Conservation (phyloP, 2,888 invertebrate genomes). For the Morinoia aosen region DNA sequence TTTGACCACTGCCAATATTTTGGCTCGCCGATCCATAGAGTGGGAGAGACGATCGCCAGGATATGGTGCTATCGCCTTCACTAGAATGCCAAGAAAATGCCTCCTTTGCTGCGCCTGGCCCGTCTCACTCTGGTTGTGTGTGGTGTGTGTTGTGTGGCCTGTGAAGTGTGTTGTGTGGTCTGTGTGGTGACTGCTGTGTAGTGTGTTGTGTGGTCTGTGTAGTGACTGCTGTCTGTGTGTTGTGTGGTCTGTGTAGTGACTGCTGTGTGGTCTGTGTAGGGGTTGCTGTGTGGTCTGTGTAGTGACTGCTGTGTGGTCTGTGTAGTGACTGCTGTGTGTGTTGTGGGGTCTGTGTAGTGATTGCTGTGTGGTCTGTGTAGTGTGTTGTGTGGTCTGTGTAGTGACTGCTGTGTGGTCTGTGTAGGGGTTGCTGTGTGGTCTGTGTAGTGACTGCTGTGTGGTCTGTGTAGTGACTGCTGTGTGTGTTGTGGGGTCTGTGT, state of each 20-base stretch:
- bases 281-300: neutral
- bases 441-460: too few species aligned
- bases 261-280: neutral
- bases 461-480: neutral
- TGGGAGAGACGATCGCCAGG: neutral
- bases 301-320: neutral
- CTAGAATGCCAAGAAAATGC: conserved; percentile 8
- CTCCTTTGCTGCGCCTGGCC: neutral
- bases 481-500: neutral
- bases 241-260: neutral
- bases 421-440: neutral
- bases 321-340: neutral
- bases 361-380: neutral
- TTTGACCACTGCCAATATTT: conserved; percentile 53
- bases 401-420: neutral
- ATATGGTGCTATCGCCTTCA: conserved; percentile 24
- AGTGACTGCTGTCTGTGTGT: neutral
- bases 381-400: neutral
- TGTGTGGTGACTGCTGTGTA: neutral
- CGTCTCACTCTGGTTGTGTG: neutral
- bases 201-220: neutral
- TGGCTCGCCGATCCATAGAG: conserved; percentile 50
- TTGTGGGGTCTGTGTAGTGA: neutral
- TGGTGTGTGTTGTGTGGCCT: neutral
- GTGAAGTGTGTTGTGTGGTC: neutral